Percentiles rank a stretch among this genome's conserved stretches.
Evolutionary conservation across 2,113 vertebrate genomes (phyloP).

Genomic region (Empidonax traillii): DNA sequence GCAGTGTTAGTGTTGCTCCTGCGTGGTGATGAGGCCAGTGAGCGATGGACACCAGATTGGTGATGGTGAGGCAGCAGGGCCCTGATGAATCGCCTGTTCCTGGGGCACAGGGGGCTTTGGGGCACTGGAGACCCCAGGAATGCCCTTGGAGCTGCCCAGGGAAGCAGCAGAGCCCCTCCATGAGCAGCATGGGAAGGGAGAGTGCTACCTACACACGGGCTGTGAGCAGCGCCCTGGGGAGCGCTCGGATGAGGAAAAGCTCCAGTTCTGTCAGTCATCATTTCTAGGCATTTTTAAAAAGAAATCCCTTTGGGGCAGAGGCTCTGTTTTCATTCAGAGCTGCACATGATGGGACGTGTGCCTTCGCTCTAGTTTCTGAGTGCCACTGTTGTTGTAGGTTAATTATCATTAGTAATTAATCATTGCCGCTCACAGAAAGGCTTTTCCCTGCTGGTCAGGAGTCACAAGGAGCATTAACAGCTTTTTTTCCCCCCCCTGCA

Average conservation of each 20-base stretch:
- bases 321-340: neutral
- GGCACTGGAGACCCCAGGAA: neutral
- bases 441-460: neutral
- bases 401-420: slow-evolving; percentile 30
- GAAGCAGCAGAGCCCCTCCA: neutral
- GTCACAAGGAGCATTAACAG: neutral
- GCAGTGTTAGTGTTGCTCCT: accelerated
- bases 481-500: neutral
- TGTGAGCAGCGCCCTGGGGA: accelerated
- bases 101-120: neutral
- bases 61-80: neutral
- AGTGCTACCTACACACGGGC: neutral
- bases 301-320: neutral
- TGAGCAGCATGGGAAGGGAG: neutral
- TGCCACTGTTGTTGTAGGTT: neutral
- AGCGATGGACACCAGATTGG: neutral
- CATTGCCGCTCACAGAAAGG: neutral
- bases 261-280: neutral
- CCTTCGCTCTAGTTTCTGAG: neutral
- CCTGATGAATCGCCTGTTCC: neutral
- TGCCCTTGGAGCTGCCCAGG: accelerated
- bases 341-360: neutral
- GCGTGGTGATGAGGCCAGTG: accelerated
- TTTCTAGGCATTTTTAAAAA: neutral
- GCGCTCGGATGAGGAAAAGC: neutral